Evolutionary conservation across 1,140 invertebrate genomes (phyloP).

Genomic region (Teleogryllus occipitalis): DNA sequence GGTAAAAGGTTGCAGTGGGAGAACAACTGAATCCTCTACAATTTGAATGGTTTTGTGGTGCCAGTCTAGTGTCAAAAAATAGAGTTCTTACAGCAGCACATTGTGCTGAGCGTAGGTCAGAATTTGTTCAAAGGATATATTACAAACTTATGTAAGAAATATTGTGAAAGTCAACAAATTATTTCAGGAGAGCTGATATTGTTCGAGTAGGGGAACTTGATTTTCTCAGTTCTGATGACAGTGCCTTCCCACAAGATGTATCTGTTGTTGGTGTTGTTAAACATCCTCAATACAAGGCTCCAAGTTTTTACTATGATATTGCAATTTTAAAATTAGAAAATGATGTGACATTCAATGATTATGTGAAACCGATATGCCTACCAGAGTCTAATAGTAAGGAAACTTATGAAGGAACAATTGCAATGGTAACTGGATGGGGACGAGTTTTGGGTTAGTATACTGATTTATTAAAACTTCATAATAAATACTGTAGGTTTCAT

Average conservation of each 20-base stretch:
- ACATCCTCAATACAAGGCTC: conserved; percentile 19
- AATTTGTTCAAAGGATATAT: background rate
- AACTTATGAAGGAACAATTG: conserved; percentile 8
- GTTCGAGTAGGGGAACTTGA: conserved; percentile 23
- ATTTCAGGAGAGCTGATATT: conserved; percentile 20
- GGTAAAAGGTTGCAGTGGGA: conserved; percentile 16
- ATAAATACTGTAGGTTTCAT: background rate
- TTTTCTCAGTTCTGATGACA: conserved; percentile 9
- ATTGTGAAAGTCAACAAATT: background rate
- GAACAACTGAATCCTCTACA: conserved; percentile 7
- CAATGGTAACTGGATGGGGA: conserved; percentile 23
- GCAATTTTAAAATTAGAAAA: conserved; percentile 16
- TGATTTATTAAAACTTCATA: background rate
- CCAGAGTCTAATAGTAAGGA: background rate
- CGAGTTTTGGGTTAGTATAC: conserved; percentile 18
- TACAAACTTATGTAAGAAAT: background rate
- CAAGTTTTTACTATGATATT: conserved; percentile 21
- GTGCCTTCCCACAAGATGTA: conserved; percentile 16
- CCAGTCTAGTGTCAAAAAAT: conserved; percentile 10
- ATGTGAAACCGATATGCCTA: conserved; percentile 20
- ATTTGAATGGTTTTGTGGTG: conserved; percentile 22
- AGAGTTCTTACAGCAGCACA: conserved; percentile 22
- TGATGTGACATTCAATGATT: background rate
- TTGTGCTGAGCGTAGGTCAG: conserved; percentile 20
- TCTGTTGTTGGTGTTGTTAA: conserved; percentile 8